Evolutionary conservation across 1,140 invertebrate genomes (phyloP).

Genomic region (Drosophila parvula): DNA sequence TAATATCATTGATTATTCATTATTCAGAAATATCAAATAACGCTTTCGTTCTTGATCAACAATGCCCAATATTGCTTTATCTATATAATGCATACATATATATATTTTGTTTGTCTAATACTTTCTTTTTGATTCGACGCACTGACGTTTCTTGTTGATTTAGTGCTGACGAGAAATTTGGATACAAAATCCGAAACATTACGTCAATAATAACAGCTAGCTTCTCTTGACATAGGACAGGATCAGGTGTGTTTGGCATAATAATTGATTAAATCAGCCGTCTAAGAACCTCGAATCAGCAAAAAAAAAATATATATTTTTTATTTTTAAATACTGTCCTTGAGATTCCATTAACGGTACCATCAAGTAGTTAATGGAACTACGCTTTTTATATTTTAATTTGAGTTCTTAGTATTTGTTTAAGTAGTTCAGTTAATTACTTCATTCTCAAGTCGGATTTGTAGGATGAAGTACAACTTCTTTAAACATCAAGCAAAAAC

Average conservation of each 20-base stretch:
- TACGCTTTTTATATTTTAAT: not conserved
- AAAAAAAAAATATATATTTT: not conserved
- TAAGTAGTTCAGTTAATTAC: too few species aligned
- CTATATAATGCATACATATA: too few species aligned
- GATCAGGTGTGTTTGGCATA: too few species aligned
- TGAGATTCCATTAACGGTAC: not conserved
- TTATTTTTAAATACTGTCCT: not conserved
- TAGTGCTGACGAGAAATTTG: not conserved
- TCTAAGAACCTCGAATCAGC: not conserved
- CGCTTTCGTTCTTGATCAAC: not conserved
- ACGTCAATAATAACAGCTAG: not conserved
- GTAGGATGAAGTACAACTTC: too few species aligned
- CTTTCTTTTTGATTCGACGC: not conserved
- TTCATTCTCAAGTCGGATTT: too few species aligned
- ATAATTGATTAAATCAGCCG: too few species aligned
- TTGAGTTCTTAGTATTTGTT: too few species aligned
- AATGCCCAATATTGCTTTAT: constrained; percentile 1
- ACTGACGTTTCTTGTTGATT: not conserved
- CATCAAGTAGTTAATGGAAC: not conserved
- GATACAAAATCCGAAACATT: not conserved
- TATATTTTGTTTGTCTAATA: not conserved
- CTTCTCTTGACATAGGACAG: too few species aligned
- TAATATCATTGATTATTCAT: not conserved
- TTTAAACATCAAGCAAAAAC: too few species aligned
- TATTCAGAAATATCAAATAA: constrained; percentile 16